A percentile compares a stretch with the other conserved stretches of the same genome.
Evolutionary conservation across 2,113 vertebrate species (phyloP).

Genomic region (Neotragus moschatus): DNA sequence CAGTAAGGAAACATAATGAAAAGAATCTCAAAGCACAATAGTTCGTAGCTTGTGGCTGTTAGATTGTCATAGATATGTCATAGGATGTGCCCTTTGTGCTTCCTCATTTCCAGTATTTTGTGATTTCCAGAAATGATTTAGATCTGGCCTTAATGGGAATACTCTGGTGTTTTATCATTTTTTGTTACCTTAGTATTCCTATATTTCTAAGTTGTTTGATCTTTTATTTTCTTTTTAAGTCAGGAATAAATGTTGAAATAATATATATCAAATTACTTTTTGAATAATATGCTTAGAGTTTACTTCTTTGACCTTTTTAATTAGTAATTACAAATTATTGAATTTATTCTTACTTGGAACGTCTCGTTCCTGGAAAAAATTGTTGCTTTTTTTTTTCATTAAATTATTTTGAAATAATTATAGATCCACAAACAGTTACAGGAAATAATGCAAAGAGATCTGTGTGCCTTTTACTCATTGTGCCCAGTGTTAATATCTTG

Average conservation of each 20-base stretch:
- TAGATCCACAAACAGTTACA: neutral
- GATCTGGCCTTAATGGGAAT: neutral
- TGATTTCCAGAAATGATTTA: neutral
- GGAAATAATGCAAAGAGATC: neutral
- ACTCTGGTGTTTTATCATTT: neutral
- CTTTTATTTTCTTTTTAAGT: conserved; percentile 1
- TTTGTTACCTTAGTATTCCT: conserved; percentile 7
- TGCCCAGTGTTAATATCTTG: neutral
- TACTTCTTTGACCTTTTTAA: neutral
- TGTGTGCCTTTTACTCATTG: neutral
- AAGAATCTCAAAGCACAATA: neutral
- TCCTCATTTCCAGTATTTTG: neutral
- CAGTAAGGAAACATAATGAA: neutral
- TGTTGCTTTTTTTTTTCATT: neutral
- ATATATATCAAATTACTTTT: neutral
- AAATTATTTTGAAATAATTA: neutral
- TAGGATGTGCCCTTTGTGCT: neutral
- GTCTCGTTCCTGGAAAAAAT: neutral
- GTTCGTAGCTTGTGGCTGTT: neutral
- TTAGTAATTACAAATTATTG: neutral
- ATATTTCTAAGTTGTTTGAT: neutral
- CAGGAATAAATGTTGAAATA: neutral
- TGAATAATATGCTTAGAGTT: neutral
- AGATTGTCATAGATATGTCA: neutral
- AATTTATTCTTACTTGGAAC: neutral